Evolutionary conservation across 2,888 invertebrate genomes (phyloP), one percentile per base, ranked within the genome.

Genomic region (Cerastis leucographa): DNA sequence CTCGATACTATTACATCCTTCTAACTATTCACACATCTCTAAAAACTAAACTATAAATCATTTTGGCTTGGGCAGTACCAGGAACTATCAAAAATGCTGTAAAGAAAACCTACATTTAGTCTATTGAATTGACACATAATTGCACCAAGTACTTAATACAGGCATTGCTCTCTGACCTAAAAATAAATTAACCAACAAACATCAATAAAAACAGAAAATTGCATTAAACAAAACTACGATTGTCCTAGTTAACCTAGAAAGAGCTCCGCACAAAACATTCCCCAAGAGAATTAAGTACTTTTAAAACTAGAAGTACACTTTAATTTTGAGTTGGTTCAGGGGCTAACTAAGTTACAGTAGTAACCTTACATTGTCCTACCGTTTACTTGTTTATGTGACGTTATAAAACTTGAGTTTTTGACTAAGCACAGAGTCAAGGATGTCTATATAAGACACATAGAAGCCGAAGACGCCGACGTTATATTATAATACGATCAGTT

Each of bases 191-290:
- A 66, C 22, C 59, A 44, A 49, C 17, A 66, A 83, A 62, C 76
- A 67, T 2, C 14, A 44, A 49, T 17, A n/a, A n/a, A n/a, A n/a
- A n/a, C 61, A 4, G 59, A 59, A 79, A 80, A 78, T 67, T 78
- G 46, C 59, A 73, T 74, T 66, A 29, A 69, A 62, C 69, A 62
- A 74, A 84, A 69, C 65, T 56, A 72, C 74, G 1, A 25, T 64
- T 17, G 77, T 84, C 7, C 80, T 62, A 71, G 67, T 83, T 85
- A 71, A 83, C 73, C 51, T 29, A 71, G 82, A 81, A 81, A 78
- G 59, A 54, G 40, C 49, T 59, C 46, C 49, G 19, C 59, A 44
- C 35, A n/a, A 54, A 74, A 67, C 74, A 61, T 64, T 59, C 8
- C 76, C 51, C 46, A 49, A 61, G 76, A 86, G 72, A 80, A 78